Conservation (phyloP, 2,113 vertebrate species). For the Empidonax alnorum region DNA sequence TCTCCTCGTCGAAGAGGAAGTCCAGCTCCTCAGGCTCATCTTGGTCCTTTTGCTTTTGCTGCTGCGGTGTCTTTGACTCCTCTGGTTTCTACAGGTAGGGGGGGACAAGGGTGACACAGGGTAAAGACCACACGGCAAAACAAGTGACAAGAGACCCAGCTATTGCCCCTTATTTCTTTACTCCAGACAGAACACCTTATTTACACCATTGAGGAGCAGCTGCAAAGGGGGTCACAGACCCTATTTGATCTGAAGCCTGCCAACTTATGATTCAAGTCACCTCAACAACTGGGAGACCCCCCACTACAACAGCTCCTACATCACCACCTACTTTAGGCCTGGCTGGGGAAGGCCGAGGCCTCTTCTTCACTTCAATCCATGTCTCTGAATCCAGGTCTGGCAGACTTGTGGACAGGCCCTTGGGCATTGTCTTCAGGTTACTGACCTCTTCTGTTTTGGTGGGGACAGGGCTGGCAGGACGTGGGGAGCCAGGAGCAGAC, state of each 20-base stretch:
- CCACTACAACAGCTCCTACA: neutral
- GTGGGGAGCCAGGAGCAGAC: conserved; percentile 82
- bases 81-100: conserved; percentile 76
- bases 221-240: neutral
- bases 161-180: neutral
- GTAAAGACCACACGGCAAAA: rapidly evolving
- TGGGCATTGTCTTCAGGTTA: conserved; percentile 96
- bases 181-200: neutral
- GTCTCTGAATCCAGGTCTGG: conserved; percentile 96
- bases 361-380: conserved; percentile 99
- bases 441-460: conserved; percentile 85
- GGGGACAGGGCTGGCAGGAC: conserved; percentile 77
- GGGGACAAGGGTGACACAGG: neutral
- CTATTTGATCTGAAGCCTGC: neutral
- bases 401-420: conserved; percentile 93
- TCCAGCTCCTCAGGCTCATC: conserved; percentile 97
- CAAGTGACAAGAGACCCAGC: neutral
- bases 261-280: neutral
- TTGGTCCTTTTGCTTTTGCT: conserved; percentile 80
- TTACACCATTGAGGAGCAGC: neutral
- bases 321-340: conserved; percentile 82
- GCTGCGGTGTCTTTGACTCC: conserved; percentile 72
- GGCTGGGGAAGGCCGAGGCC: conserved; percentile 90
- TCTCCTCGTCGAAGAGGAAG: conserved; percentile 98
- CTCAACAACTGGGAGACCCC: neutral